phyloP scores from a whole-genome alignment of 2,888 invertebrate genomes.

The Oscheius sp. region DNA sequence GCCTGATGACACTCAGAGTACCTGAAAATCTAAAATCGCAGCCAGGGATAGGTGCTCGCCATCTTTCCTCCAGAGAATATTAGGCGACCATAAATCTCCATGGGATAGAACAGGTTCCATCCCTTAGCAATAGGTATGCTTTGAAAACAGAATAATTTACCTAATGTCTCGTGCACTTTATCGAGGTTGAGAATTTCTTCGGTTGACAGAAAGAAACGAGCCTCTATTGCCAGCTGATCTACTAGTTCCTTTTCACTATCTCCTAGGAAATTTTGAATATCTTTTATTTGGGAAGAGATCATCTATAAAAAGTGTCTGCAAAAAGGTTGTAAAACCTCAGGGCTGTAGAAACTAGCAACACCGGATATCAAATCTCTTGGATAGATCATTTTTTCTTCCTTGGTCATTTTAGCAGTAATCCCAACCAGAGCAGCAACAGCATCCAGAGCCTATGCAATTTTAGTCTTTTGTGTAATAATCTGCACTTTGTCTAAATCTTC shows the following conservation, averaged over 20 bases:
- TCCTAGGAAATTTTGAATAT: background rate
- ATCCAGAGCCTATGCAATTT: slow-evolving; percentile 1
- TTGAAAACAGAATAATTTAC: background rate
- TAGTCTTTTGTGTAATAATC: no score
- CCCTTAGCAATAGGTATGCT: background rate
- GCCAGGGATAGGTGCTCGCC: background rate
- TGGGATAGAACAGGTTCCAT: slow-evolving; percentile 17
- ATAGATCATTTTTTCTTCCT: background rate
- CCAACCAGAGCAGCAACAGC: slow-evolving; percentile 1
- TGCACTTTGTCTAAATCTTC: background rate
- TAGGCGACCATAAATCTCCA: slow-evolving; percentile 36
- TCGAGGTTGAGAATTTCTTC: background rate
- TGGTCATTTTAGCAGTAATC: background rate
- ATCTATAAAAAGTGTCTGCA: background rate
- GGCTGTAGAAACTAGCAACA: background rate
- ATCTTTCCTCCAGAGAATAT: slow-evolving; percentile 26
- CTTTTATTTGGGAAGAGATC: slow-evolving; percentile 1
- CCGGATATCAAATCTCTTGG: background rate
- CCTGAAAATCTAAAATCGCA: slow-evolving; percentile 34
- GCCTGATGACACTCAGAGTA: background rate
- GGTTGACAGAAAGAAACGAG: background rate
- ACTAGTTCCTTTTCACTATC: background rate
- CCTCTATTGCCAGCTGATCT: background rate
- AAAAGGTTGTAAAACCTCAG: background rate
- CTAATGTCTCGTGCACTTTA: background rate